phyloP scores from a whole-genome alignment of 1,140 invertebrate species.

The Watersipora subatra region DNA sequence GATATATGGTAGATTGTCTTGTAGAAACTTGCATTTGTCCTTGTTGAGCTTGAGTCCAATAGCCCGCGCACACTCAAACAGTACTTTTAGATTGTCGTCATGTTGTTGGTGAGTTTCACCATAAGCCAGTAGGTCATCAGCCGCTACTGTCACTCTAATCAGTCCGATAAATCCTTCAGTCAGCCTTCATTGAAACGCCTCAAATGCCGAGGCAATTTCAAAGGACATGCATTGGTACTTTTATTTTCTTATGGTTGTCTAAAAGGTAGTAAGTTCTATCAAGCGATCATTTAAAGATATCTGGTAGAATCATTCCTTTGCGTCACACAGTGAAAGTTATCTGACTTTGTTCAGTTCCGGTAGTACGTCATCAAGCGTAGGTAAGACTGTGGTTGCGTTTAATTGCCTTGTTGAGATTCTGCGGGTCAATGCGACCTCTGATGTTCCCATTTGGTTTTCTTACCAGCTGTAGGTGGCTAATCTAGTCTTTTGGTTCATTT shows the following conservation, averaged over 20 bases:
- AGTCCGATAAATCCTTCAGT: background rate
- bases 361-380: background rate
- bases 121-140: background rate
- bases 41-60: background rate
- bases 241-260: background rate
- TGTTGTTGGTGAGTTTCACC: background rate
- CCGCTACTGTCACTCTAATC: background rate
- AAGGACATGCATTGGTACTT: background rate
- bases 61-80: background rate
- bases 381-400: background rate
- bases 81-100: background rate
- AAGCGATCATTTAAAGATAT: too few relatives aligned
- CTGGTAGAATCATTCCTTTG: too few relatives aligned
- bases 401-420: too few relatives aligned
- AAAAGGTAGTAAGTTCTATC: too few relatives aligned
- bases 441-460: background rate
- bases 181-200: background rate
- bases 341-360: too few relatives aligned
- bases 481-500: background rate
- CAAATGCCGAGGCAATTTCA: background rate
- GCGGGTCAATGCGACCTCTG: background rate
- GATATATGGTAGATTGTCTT: background rate
- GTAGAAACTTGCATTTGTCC: background rate
- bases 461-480: background rate
- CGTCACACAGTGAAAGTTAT: too few relatives aligned